These are phyloP conservation scores for Thalassoma bifasciatum DNA, from an alignment of 2,113 vertebrate genomes.

Conservation along the genomic window DNA sequence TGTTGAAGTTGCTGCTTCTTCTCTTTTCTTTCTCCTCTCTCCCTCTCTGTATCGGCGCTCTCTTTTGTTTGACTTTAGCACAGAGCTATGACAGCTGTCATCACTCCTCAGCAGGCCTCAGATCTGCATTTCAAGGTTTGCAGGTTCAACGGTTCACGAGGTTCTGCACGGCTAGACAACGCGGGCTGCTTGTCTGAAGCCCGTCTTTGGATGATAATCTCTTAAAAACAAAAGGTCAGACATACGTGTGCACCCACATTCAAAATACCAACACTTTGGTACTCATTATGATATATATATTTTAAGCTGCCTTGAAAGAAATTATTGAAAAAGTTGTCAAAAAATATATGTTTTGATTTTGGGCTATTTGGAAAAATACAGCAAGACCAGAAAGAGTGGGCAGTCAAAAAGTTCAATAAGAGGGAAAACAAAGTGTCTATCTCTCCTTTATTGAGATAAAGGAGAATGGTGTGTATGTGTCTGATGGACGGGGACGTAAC, in stretches of 20 bases:
- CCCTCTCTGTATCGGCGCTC: slow-evolving; percentile 21
- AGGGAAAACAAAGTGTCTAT: no score
- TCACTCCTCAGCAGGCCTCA: slow-evolving; percentile 77
- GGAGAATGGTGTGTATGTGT: no score
- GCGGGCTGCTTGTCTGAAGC: slow-evolving; percentile 42
- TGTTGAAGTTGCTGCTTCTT: slow-evolving; percentile 80
- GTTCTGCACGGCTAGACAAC: slow-evolving; percentile 74
- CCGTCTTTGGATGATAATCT: slow-evolving; percentile 40
- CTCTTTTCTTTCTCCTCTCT: slow-evolving; percentile 38
- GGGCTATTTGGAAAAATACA: no score
- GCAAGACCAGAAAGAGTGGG: no score
- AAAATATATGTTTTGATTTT: no score
- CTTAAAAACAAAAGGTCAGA: slow-evolving; percentile 63
- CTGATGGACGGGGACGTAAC: no score
- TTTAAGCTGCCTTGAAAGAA: no score
- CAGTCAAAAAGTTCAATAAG: no score
- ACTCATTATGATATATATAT: no score
- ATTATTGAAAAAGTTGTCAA: no score
- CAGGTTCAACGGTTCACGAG: slow-evolving; percentile 73
- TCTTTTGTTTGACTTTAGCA: slow-evolving; percentile 74
- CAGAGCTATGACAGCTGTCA: slow-evolving; percentile 84
- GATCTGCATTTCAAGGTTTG: slow-evolving; percentile 84
- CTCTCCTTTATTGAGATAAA: no score
- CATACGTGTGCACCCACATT: slow-evolving; percentile 11
- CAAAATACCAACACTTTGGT: slow-evolving; percentile 12